Conservation (phyloP, 2,797 vertebrate genomes). For the Paramormyrops hopkinsi region DNA sequence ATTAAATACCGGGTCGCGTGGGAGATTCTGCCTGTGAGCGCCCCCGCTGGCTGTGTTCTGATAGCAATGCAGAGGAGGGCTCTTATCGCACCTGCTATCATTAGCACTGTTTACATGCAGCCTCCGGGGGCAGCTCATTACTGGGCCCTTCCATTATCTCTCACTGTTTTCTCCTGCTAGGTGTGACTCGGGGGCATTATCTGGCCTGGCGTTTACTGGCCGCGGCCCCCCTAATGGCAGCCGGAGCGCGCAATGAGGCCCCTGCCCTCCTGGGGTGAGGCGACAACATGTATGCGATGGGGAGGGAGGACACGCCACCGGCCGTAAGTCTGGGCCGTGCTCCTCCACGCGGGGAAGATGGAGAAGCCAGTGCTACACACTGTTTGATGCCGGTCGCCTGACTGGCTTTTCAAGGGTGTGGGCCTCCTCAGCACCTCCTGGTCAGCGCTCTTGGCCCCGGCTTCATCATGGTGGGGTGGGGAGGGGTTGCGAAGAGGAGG, state of each 20-base stretch:
- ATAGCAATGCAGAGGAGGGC: constrained; percentile 23
- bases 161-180: constrained; percentile 29
- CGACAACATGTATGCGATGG: constrained; percentile 31
- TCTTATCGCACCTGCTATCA: constrained; percentile 50
- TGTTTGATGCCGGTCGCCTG: constrained; percentile 8
- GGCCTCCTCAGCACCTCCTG: neutral
- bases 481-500: neutral
- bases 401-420: neutral
- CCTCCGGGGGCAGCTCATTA: constrained; percentile 52
- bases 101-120: constrained; percentile 55
- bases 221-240: constrained; percentile 19
- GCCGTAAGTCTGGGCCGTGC: neutral
- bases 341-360: constrained; percentile 35
- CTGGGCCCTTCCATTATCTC: constrained; percentile 47
- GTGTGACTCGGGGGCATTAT: constrained; percentile 41
- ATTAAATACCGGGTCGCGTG: constrained; percentile 57
- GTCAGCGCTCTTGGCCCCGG: neutral
- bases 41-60: constrained; percentile 19
- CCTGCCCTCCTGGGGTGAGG: neutral
- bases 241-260: neutral
- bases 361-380: constrained; percentile 36
- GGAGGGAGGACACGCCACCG: constrained; percentile 11
- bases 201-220: constrained; percentile 30
- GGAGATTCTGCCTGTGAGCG: constrained; percentile 45
- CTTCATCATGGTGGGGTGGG: neutral